Base-by-base conservation (phyloP, 1,140 invertebrate genomes). In the Dolichoris vasculosae region DNA sequence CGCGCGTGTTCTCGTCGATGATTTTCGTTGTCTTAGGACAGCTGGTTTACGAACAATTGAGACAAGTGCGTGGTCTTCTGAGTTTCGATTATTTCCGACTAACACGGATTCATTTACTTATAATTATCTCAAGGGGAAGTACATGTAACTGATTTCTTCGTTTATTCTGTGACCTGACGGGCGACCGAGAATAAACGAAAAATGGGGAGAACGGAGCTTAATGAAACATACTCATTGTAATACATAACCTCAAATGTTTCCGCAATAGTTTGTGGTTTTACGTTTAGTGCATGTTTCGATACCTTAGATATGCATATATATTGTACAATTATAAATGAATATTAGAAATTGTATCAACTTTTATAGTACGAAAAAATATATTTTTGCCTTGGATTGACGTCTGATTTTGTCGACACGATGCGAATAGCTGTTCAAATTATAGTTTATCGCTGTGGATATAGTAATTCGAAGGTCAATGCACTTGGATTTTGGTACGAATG, bases 381-480 rank as follows among this genome's bases (percentile, higher is more conserved):
- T 55, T 55, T 55, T 55, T 20, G 20, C 20, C 15, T 17, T 20
- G 2, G 13, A 20, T 59, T 59, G 23, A 9, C 9, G 9, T 59
- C 4, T 59, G 20, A 26, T 59, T 59, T 59, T 59, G 23, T 59
- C 13, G 23, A 59, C 23, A 26, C 26, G 23, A 30, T 67, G 30
- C 6, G 23, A 6, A 48, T 75, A 46, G 71, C 13, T 23, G 30
- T 6, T 38, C 20, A 69, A 69, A 2, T 38, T 73, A 73, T 43
- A 2, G 15, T 2, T 48, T 77, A 0, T 3, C 17, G 26, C 32
- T 40, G 32, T 63, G 46, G 23, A 55, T 30, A 17, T 13, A 20
- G 23, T 35, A 43, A 38, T 76, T 35, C 43, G 40, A 78, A 77
- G 59, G 75, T 84, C 59, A 82, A 80, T 85, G 67, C 40, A 80